Evolutionary conservation across 2,888 invertebrate species (phyloP), one percentile per base, ranked within the genome.

Genomic region (Girardia tigrina): DNA sequence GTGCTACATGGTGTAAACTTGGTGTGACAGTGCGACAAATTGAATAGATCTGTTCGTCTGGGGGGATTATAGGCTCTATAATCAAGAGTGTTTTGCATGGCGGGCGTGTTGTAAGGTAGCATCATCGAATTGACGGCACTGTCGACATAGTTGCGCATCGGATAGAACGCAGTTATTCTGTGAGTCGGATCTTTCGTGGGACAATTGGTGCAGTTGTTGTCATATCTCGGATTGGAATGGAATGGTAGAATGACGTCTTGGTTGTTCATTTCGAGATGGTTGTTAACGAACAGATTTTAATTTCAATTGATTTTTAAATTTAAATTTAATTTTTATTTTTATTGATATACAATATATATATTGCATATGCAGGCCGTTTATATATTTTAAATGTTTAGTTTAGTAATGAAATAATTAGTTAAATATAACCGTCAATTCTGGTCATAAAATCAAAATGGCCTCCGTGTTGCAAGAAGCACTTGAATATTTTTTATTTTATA

Each of bases 101-200:
- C 56, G 6, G 56, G 56, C n/a, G 56, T 56, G 23, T 56, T 56
- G 56, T 56, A 56, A 4, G 56, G 56, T 2, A 56, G 56, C 56
- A 56, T 56, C 56, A 56, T 56, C n/a, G 56, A 56, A 56, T 56
- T 56, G n/a, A 56, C 56, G 4, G 56, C 56, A 16, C 56, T 56
- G n/a, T 56, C 56, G n/a, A 23, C 56, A 23, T 56, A 56, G n/a
- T 56, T 56, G 23, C 56, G 56, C 56, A 56, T 56, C n/a, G 56
- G 56, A 56, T 56, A 56, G 23, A 56, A 56, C 4, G 56, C 20
- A 4, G n/a, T 56, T n/a, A 56, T 56, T n/a, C 56, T 4, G 56
- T 56, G 56, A 2, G 56, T 56, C 23, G 56, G 23, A 56, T 56
- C 56, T 23, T 56, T 56, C 23, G 56, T 56, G n/a, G 56, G 56